Conservation (phyloP, 2,888 invertebrate genomes). For the Xanthia togata region DNA sequence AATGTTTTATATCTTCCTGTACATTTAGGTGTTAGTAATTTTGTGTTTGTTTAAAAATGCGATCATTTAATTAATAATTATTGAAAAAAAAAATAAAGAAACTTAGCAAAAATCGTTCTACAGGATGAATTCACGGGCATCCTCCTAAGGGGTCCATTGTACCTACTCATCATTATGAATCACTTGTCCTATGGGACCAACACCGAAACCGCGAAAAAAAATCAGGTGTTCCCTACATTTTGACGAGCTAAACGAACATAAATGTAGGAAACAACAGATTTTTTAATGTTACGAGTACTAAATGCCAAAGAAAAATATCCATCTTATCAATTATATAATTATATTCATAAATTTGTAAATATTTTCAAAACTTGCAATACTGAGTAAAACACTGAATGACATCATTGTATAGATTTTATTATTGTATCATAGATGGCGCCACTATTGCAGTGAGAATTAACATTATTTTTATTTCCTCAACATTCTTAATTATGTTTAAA, state of each 20-base stretch:
- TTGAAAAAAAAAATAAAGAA: too few species aligned
- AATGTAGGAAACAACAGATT: too few species aligned
- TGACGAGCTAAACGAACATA: too few species aligned
- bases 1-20: background rate
- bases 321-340: background rate
- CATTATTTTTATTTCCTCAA: background rate
- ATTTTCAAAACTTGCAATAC: slow-evolving; percentile 24
- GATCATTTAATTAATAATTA: background rate
- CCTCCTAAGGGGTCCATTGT: too few species aligned
- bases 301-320: background rate
- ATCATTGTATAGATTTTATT: slow-evolving; percentile 1
- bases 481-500: background rate
- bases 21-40: background rate
- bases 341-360: background rate
- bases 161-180: too few species aligned
- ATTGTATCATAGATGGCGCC: slow-evolving; percentile 16
- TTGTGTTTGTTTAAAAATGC: background rate
- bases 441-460: background rate
- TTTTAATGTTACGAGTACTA: background rate
- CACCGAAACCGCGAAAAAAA: too few species aligned
- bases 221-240: too few species aligned
- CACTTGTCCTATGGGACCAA: too few species aligned
- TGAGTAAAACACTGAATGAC: background rate
- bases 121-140: too few species aligned
- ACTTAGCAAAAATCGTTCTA: too few species aligned